These are phyloP conservation scores for Notarius lentiginosus DNA, from an alignment of 2,113 vertebrate genomes.

Conservation along the genomic window DNA sequence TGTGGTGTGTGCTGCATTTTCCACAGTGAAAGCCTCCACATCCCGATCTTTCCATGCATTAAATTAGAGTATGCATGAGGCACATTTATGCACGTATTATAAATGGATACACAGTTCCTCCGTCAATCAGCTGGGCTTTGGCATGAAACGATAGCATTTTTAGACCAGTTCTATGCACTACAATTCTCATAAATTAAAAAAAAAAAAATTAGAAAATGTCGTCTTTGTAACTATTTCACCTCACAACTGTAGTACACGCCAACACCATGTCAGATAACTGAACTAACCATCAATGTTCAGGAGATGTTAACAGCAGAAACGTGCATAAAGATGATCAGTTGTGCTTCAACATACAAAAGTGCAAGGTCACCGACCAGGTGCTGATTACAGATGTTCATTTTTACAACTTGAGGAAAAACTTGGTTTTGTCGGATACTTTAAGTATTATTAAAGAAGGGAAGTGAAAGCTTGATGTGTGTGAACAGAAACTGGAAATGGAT, in stretches of 20 bases:
- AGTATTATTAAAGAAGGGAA: neutral
- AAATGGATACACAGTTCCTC: too few species aligned
- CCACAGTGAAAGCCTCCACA: neutral
- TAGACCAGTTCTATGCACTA: neutral
- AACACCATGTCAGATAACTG: neutral
- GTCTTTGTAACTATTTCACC: neutral
- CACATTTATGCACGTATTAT: neutral
- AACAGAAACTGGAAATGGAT: conserved; percentile 2
- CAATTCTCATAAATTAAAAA: neutral
- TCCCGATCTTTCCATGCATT: neutral
- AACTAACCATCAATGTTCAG: neutral
- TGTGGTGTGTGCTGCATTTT: neutral
- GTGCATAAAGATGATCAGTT: neutral
- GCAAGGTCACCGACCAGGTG: neutral
- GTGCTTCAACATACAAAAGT: neutral
- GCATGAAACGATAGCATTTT: neutral
- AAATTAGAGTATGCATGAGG: neutral
- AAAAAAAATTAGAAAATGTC: neutral
- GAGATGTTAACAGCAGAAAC: too few species aligned
- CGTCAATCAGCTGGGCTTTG: neutral
- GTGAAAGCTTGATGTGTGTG: neutral
- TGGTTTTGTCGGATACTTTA: neutral
- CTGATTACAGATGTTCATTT: neutral
- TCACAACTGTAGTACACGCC: neutral
- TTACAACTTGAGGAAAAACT: neutral